Conservation (phyloP, 2,888 invertebrate genomes). For the Brachyopa scutellaris region DNA sequence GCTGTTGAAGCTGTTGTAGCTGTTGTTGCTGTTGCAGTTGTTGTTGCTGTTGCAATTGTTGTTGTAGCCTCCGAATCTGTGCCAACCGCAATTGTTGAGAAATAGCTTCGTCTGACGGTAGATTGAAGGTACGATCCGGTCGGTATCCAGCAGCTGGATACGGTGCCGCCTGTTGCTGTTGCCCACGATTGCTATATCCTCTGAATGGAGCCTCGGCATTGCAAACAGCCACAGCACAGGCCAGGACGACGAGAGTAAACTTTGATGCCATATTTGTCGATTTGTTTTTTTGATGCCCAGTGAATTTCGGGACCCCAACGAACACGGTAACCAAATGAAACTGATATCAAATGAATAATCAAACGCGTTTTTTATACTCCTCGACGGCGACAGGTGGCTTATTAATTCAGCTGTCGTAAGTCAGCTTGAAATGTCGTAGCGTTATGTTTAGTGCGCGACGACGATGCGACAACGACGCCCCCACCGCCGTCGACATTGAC, state of each 20-base stretch:
- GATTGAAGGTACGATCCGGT: constrained; percentile 49
- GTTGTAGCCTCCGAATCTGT: constrained; percentile 42
- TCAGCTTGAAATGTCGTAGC: constrained; percentile 41
- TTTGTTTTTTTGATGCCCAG: constrained; percentile 11
- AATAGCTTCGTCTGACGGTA: constrained; percentile 58
- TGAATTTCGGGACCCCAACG: constrained; percentile 43
- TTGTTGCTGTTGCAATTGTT: constrained; percentile 2
- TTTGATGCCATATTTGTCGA: constrained; percentile 58
- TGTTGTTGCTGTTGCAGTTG: constrained; percentile 4
- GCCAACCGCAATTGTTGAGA: constrained; percentile 59
- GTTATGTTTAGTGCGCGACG: constrained; percentile 45
- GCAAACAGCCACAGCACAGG: constrained; percentile 30
- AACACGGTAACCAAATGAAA: constrained; percentile 56
- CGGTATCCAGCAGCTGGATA: constrained; percentile 63
- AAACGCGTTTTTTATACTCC: constrained; percentile 71
- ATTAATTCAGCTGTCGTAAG: constrained; percentile 67
- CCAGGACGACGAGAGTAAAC: constrained; percentile 41
- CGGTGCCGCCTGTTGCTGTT: constrained; percentile 39
- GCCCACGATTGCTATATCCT: constrained; percentile 38
- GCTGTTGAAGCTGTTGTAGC: constrained; percentile 12
- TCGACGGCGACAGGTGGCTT: constrained; percentile 25
- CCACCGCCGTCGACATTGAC: constrained; percentile 62
- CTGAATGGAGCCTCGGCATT: constrained; percentile 52
- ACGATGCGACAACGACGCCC: constrained; percentile 9
- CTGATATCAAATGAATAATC: constrained; percentile 69